A percentile compares a stretch with the other conserved stretches of the same genome.
phyloP scores from a whole-genome alignment of 2,113 vertebrate species.

The Mastomys coucha region DNA sequence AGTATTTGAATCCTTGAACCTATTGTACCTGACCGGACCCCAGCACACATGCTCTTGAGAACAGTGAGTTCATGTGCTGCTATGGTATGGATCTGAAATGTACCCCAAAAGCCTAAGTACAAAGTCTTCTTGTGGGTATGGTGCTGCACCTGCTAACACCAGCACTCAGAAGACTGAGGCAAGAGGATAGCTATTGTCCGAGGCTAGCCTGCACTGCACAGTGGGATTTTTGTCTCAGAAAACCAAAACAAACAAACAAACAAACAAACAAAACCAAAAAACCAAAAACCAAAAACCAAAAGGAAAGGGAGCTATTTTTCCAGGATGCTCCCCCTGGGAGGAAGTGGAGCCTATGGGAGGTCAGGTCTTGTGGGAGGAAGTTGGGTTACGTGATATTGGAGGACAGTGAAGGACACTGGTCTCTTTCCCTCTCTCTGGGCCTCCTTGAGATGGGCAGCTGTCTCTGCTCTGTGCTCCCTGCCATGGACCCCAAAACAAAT shows the following conservation, averaged over 20 bases:
- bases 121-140: too few relatives aligned
- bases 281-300: not conserved
- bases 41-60: not conserved
- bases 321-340: not conserved
- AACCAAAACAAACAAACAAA: not conserved
- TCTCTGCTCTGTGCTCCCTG: not conserved
- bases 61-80: not conserved
- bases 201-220: not conserved
- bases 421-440: not conserved
- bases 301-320: not conserved
- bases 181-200: not conserved
- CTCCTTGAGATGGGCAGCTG: not conserved
- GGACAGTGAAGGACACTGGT: not conserved
- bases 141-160: not conserved
- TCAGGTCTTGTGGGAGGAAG: not conserved
- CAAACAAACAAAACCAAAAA: not conserved
- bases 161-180: not conserved
- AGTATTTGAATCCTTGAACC: not conserved
- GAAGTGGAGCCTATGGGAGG: not conserved
- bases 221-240: not conserved
- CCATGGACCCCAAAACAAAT: not conserved
- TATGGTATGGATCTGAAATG: too few relatives aligned
- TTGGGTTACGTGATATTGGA: not conserved
- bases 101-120: not conserved
- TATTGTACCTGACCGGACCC: not conserved